phyloP scores from a whole-genome alignment of 2,888 invertebrate species.

The Polia nebulosa region DNA sequence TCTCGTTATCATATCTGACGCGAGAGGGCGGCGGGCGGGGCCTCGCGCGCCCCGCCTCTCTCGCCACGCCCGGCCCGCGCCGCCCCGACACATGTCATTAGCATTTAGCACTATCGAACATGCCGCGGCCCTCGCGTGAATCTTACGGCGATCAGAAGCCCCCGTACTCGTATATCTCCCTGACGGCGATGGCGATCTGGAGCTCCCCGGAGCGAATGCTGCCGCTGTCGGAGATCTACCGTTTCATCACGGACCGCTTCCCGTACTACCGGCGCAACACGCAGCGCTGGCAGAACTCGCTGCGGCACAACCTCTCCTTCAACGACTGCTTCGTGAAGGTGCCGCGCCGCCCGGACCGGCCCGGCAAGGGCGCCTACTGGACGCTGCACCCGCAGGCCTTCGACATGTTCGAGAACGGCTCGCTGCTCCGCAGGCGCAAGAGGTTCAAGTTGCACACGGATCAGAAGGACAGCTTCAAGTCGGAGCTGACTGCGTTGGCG shows the following conservation, averaged over 20 bases:
- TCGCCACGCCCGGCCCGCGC: conserved; percentile 67
- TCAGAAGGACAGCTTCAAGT: conserved; percentile 83
- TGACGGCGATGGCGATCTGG: conserved; percentile 99
- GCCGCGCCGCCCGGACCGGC: conserved; percentile 94
- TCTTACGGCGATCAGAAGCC: conserved; percentile 99
- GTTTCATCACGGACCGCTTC: conserved; percentile 97
- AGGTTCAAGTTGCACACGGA: conserved; percentile 96
- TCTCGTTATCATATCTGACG: conserved; percentile 86
- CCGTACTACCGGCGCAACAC: conserved; percentile 97
- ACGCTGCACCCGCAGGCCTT: conserved; percentile 96
- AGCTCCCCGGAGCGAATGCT: conserved; percentile 99
- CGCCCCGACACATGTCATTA: conserved; percentile 89
- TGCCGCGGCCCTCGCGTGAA: conserved; percentile 99
- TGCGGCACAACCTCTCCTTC: conserved; percentile 98
- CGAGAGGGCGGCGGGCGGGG: conserved; percentile 63
- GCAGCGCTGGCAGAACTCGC: conserved; percentile 96
- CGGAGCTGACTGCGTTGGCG: conserved; percentile 92
- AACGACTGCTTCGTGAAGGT: conserved; percentile 99
- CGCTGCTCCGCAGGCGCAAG: conserved; percentile 94
- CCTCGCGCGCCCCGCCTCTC: conserved; percentile 63
- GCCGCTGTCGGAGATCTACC: conserved; percentile 90
- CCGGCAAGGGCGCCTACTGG: conserved; percentile 97
- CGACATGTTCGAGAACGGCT: conserved; percentile 98
- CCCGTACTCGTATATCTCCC: conserved; percentile 99
- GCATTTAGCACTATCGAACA: conserved; percentile 91